Evolutionary conservation across 2,113 vertebrate species (phyloP).

Genomic region (Morone saxatilis): DNA sequence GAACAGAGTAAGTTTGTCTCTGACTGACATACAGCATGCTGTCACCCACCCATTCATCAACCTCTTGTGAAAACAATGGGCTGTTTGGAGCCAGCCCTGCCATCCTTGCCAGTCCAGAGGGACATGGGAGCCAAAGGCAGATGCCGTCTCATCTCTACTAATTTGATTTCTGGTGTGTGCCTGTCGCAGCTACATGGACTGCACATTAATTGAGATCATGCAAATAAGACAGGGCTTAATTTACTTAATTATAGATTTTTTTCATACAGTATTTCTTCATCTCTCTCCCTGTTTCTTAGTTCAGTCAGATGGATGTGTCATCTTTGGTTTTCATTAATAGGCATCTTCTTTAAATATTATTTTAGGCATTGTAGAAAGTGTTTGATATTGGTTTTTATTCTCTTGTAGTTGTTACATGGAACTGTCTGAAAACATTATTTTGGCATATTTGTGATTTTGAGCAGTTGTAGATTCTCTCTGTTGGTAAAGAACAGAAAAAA

Average conservation of each 20-base stretch:
- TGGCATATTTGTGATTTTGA: conserved; percentile 25
- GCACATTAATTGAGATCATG: conserved; percentile 78
- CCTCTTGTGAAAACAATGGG: conserved; percentile 68
- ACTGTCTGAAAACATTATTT: conserved; percentile 22
- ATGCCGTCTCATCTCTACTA: conserved; percentile 78
- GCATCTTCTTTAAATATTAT: conserved; percentile 24
- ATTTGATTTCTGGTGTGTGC: conserved; percentile 80
- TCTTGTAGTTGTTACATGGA: conserved; percentile 13
- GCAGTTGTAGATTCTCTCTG: neutral
- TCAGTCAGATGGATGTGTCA: conserved; percentile 60
- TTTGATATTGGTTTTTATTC: conserved; percentile 9
- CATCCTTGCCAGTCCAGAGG: conserved; percentile 68
- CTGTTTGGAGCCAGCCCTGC: conserved; percentile 60
- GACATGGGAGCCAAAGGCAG: conserved; percentile 74
- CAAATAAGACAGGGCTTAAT: conserved; percentile 77
- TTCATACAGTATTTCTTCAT: conserved; percentile 41
- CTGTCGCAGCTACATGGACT: conserved; percentile 64
- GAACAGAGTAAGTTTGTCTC: conserved; percentile 59
- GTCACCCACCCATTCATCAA: conserved; percentile 70
- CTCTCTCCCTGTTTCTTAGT: conserved; percentile 21
- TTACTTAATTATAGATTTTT: conserved; percentile 68
- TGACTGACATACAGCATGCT: conserved; percentile 56
- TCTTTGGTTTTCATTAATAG: conserved; percentile 56
- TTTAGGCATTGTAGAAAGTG: neutral
- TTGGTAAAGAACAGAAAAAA: conserved; percentile 7